phyloP scores from a whole-genome alignment of 1,140 invertebrate genomes.

The Panagrolaimus sp. region DNA sequence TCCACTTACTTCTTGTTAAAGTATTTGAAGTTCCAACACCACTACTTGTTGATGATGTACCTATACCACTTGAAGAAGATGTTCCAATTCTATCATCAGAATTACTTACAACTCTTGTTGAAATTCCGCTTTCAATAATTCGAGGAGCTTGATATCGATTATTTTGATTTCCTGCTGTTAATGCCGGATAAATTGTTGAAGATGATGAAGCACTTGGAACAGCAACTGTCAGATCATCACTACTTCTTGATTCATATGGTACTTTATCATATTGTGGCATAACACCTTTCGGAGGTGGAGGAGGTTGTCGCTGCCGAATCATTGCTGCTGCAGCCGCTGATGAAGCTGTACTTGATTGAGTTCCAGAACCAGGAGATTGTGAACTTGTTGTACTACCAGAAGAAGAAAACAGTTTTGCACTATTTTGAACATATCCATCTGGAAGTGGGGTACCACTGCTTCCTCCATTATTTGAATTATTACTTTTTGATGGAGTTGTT shows the following conservation, averaged over 20 bases:
- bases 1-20: conserved; percentile 1
- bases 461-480: conserved; percentile 22
- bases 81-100: neutral
- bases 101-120: neutral
- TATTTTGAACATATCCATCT: conserved; percentile 10
- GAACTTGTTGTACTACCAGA: neutral
- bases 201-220: neutral
- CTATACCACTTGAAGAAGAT: neutral
- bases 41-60: neutral
- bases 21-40: conserved; percentile 2
- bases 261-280: neutral
- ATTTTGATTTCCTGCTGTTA: neutral
- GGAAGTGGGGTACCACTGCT: conserved; percentile 15
- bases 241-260: neutral
- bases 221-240: neutral
- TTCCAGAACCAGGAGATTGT: neutral
- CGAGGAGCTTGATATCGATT: conserved; percentile 6
- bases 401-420: conserved; percentile 14
- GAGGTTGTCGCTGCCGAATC: neutral
- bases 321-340: neutral
- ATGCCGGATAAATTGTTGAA: neutral
- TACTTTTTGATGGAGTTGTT: conserved; percentile 11
- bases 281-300: neutral
- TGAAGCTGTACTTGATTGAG: neutral
- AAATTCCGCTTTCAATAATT: neutral